These are phyloP conservation scores for Girardinichthys multiradiatus DNA, from an alignment of 2,113 vertebrate genomes.

Conservation along the genomic window DNA sequence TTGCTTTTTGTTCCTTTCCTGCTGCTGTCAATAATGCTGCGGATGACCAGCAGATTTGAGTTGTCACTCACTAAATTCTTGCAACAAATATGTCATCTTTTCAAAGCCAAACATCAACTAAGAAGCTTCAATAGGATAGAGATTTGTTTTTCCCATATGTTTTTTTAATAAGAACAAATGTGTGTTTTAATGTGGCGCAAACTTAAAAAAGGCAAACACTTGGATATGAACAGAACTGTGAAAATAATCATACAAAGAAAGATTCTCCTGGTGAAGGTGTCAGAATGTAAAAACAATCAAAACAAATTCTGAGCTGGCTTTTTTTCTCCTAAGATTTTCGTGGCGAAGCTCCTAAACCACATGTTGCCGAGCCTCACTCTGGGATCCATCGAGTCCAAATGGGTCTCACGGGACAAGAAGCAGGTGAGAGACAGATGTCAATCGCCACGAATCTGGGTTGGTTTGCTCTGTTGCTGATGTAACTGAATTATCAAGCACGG, in stretches of 20 bases:
- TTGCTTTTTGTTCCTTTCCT: background rate
- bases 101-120: background rate
- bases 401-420: constrained; percentile 87
- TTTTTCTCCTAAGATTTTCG: constrained; percentile 83
- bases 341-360: constrained; percentile 89
- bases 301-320: background rate
- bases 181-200: background rate
- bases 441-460: background rate
- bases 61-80: constrained; percentile 4
- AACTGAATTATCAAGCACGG: constrained; percentile 6
- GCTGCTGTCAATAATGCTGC: background rate
- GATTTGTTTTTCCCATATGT: background rate
- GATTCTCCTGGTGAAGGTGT: constrained; percentile 5
- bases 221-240: background rate
- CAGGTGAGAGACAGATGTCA: constrained; percentile 82
- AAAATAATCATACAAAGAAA: background rate
- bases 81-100: background rate
- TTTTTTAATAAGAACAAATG: background rate
- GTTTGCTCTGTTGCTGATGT: constrained; percentile 7
- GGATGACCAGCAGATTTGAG: background rate
- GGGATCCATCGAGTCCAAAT: constrained; percentile 87
- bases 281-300: constrained; percentile 33
- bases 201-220: background rate
- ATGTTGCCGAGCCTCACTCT: constrained; percentile 88
- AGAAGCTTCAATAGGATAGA: background rate